Evolutionary conservation across 2,113 vertebrate species (phyloP), one percentile per base, ranked within the genome.

Genomic region (Triplophysa siluroides): DNA sequence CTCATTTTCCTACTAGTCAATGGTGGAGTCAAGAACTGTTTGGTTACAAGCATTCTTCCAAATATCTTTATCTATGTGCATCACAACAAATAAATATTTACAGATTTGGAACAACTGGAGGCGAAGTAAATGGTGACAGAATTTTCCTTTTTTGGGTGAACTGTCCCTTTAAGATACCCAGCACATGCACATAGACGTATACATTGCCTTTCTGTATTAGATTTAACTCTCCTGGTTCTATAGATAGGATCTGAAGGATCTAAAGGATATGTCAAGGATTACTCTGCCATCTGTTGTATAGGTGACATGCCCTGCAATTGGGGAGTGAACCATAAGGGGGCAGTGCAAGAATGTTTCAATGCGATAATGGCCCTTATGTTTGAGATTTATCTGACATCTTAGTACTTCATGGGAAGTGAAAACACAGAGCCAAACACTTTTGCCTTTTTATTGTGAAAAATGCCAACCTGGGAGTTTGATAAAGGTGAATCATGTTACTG

Each of bases 281-380:
- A 12, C 43, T 65, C 45, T 65, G 14, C 26, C 43, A 77, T 77
- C 62, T 77, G 45, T 76, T 76, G 24, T 63, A 62, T 45, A 65
- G 62, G 23, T 24, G 26, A 66, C 62, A 19, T 66, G 62, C 26
- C 24, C 47, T 77, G 24, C 45, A 38, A 24, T 54, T 24, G 29
- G 61, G 71, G 43, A 65, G 13, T 21, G 62, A 50, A 23, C 45
- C 75, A 33, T 33, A 9, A 77, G 75, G 75, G 61, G 75, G 75
- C 75, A 77, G 75, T 77, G 75, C 29, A 4, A 52, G 61, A 65
- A 65, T 65, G 29, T 54, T 65, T 77, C 43, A 77, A n/a, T 11
- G 38, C 18, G 41, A 63, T 50, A 50, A 19, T 50, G 62, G 75
- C 29, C 19, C 41, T 75, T 43, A 45, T 63, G 60, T 21, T 62